Percentiles rank a stretch among this genome's conserved stretches.
These are phyloP conservation scores for Andrena hattorfiana DNA, from an alignment of 2,888 invertebrate genomes.

Conservation along the genomic window DNA sequence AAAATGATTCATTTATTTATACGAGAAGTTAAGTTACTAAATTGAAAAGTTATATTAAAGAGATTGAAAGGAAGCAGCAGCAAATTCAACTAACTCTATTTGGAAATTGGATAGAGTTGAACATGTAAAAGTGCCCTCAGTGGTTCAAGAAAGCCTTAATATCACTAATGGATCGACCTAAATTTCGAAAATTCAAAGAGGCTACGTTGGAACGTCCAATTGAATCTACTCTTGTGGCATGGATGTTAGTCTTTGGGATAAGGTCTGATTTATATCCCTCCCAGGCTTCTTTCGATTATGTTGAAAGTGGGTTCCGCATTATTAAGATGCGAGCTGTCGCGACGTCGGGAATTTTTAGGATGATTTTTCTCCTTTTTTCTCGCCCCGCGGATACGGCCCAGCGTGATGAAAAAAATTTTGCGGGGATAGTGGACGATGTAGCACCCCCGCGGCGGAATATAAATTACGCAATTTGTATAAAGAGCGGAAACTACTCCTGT, in stretches of 20 bases:
- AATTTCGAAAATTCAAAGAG: not conserved
- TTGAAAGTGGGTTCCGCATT: constrained; percentile 41
- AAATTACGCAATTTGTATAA: constrained; percentile 75
- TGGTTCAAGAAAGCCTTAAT: constrained; percentile 1
- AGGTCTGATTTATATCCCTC: not conserved
- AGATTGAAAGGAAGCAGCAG: not conserved
- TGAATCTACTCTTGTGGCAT: not conserved
- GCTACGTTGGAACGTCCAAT: not conserved
- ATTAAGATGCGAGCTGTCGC: constrained; percentile 49
- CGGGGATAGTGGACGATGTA: constrained; percentile 55
- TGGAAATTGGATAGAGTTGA: not conserved
- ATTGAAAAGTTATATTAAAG: not conserved
- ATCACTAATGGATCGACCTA: not conserved
- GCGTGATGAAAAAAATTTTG: constrained; percentile 49
- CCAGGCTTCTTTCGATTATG: constrained; percentile 21
- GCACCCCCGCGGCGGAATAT: constrained; percentile 65
- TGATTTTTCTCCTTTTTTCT: constrained; percentile 35
- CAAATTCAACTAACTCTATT: not conserved
- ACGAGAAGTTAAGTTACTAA: too few species aligned
- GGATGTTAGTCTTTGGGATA: constrained; percentile 2
- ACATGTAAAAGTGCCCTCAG: not conserved
- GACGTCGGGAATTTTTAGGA: constrained; percentile 27
- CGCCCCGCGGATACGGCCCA: constrained; percentile 21
- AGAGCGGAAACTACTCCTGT: constrained; percentile 58
- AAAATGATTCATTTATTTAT: too few species aligned